phyloP scores from a whole-genome alignment of 1,140 invertebrate genomes.

The Amyelois transitella region DNA sequence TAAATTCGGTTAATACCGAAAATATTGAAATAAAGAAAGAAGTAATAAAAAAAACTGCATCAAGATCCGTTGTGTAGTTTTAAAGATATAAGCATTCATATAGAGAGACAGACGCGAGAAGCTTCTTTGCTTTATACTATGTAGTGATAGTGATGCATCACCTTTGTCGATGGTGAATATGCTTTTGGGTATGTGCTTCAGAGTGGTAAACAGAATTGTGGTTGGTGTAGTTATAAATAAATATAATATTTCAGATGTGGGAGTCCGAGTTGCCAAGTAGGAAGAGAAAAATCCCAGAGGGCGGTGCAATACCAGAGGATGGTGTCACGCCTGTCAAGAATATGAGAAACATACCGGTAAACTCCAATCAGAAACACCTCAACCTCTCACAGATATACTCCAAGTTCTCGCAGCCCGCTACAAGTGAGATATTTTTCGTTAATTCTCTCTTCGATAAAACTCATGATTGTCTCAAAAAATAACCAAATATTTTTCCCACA shows the following conservation, averaged over 20 bases:
- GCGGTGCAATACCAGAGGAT: constrained; percentile 40
- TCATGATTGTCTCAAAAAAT: not conserved
- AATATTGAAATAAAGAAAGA: too few species aligned
- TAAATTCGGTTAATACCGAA: too few species aligned
- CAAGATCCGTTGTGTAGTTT: too few species aligned
- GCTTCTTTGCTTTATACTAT: too few species aligned
- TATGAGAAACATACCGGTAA: constrained; percentile 56
- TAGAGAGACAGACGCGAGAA: too few species aligned
- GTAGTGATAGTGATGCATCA: too few species aligned
- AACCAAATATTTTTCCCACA: constrained; percentile 20
- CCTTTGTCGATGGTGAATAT: too few species aligned
- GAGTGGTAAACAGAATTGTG: too few species aligned
- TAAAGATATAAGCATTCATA: too few species aligned
- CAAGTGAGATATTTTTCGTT: constrained; percentile 45
- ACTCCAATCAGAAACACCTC: constrained; percentile 67
- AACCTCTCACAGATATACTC: constrained; percentile 71
- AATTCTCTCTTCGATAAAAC: too few species aligned
- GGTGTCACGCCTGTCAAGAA: constrained; percentile 46
- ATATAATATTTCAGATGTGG: constrained; percentile 43
- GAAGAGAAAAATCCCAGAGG: constrained; percentile 65
- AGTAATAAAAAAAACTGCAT: too few species aligned
- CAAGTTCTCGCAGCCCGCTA: constrained; percentile 63
- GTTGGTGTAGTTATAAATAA: not conserved
- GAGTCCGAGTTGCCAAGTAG: constrained; percentile 56
- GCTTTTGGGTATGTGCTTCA: too few species aligned